phyloP scores from a whole-genome alignment of 2,888 invertebrate genomes.

The Heliconius cydno region DNA sequence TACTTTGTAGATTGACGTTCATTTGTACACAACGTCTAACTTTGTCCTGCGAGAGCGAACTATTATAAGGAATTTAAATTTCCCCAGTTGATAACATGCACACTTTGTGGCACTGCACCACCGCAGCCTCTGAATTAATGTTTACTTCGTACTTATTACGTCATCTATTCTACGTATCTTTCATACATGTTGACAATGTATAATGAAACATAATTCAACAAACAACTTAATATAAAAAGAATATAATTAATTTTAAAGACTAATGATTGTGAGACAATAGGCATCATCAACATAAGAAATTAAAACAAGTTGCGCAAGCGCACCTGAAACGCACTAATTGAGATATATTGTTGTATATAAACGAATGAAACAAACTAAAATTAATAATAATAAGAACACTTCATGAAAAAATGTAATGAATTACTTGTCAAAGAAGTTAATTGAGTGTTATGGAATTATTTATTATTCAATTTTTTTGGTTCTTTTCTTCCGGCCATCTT shows the following conservation, averaged over 20 bases:
- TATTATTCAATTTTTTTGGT: not conserved
- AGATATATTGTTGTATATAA: constrained; percentile 45
- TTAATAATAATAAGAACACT: not conserved
- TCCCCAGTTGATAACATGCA: too few species aligned
- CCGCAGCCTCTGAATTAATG: not conserved
- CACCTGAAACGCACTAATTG: constrained; percentile 39
- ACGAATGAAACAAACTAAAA: constrained; percentile 22
- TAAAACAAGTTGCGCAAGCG: constrained; percentile 46
- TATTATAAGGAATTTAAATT: not conserved
- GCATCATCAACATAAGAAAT: constrained; percentile 31
- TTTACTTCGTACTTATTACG: not conserved
- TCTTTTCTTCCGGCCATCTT: not conserved
- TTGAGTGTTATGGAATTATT: too few species aligned
- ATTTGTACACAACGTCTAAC: not conserved
- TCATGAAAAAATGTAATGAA: not conserved
- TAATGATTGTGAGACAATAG: constrained; percentile 43
- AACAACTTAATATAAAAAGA: constrained; percentile 32
- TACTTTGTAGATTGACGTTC: not conserved
- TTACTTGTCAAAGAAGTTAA: not conserved
- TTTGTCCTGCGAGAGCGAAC: not conserved
- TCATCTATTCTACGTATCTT: not conserved
- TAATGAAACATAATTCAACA: constrained; percentile 10
- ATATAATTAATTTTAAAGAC: constrained; percentile 35
- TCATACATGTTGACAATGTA: constrained; percentile 2
- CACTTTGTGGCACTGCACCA: too few species aligned